Evolutionary conservation across 1,140 invertebrate genomes (phyloP), one percentile per base, ranked within the genome.

Genomic region (Halotydeus destructor): DNA sequence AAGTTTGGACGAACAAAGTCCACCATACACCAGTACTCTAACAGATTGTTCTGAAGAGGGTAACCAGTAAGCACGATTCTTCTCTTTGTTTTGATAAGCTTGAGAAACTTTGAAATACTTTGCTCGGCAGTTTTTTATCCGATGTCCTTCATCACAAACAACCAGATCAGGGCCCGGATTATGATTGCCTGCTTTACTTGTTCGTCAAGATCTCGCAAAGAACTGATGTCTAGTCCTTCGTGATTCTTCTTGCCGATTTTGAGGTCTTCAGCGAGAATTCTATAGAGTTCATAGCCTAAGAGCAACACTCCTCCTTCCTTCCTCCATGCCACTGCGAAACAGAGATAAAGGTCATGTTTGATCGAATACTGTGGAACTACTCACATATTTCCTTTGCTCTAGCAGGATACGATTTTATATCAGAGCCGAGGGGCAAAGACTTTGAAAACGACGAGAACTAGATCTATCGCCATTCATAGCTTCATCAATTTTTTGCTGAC

Each of bases 201-300:
- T 99, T 98, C 62, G 97, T 89, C 39, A 99, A 64, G 1, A 89
- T 97, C 62, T 98, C 98, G 41, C 98, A 94, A 1, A 93, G 91
- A 69, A 96, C n/a, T n/a, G n/a, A n/a, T n/a, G n/a, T n/a, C n/a
- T n/a, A n/a, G n/a, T n/a, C n/a, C n/a, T n/a, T n/a, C n/a, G n/a
- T n/a, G n/a, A n/a, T n/a, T n/a, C n/a, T n/a, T n/a, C n/a, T n/a
- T n/a, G n/a, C n/a, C n/a, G n/a, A n/a, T n/a, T n/a, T n/a, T n/a
- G n/a, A n/a, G n/a, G n/a, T n/a, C n/a, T n/a, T n/a, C n/a, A 1
- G 34, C 37, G 6, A 38, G 45, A 35, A 60, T 46, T 35, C 69
- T 68, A 57, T 89, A 98, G 55, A 98, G 69, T 65, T 99, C 93
- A 59, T 99, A 99, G 4, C 93, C 93, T 55, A 99, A 88, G 45